Evolutionary conservation across 2,888 invertebrate species (phyloP), one percentile per base, ranked within the genome.

Genomic region (Busseola fusca): DNA sequence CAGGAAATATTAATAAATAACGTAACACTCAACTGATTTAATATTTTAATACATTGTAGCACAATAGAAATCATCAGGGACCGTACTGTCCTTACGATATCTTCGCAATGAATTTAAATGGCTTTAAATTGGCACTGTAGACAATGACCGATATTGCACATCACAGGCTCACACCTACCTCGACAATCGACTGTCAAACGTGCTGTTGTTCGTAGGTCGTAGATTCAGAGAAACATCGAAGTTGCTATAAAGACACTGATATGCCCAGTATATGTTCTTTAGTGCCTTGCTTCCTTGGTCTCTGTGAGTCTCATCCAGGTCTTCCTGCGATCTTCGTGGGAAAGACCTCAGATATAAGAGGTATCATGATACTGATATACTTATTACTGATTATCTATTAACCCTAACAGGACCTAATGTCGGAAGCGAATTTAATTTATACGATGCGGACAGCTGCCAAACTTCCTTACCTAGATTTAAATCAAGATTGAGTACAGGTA

Each of bases 31-130:
- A 64, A 64, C 57, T n/a, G 30, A 60, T 71, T 62, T 54, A 12
- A 64, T 48, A 81, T 81, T 76, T 48, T 68, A 81, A 42, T 57
- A 48, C 30, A 72, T 81, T 79, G 78, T 62, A 21, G 37, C 76
- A 68, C 64, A 77, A 68, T 72, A 72, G 72, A 68, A 81, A 65
- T 54, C 78, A 63, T 54, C 27, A 81, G 62, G 52, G 67, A 74
- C 59, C 40, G 10, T 30, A 45, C 21, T 25, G 48, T 54, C 64
- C 70, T 76, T 54, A n/a, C 16, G 30, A 58, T 52, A 64, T 65
- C 62, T 65, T 56, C 64, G 66, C 64, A 54, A 27, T 72, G 78
- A 81, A 79, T 81, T 72, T 81, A 81, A 81, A 78, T 78, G 37
- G 65, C 30, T 64, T 74, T 80, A 64, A 78, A 71, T 74, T 78